A percentile compares a stretch with the other conserved stretches of the same genome.
phyloP scores from a whole-genome alignment of 2,113 vertebrate species.

The Apeltes quadracus region DNA sequence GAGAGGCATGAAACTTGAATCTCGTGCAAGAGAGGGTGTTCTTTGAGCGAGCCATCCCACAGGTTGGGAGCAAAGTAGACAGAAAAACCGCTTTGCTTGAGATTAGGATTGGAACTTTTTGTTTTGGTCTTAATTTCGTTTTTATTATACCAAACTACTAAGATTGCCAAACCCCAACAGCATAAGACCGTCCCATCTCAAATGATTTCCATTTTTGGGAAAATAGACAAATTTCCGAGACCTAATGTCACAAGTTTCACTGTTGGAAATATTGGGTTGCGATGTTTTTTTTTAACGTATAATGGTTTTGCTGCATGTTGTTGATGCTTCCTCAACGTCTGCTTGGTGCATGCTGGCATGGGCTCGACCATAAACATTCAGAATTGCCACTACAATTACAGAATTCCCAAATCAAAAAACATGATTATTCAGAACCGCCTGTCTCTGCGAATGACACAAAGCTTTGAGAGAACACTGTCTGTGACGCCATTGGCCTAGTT shows the following conservation, averaged over 20 bases:
- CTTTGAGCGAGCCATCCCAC: constrained; percentile 25
- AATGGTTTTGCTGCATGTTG: constrained; percentile 3
- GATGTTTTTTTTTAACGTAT: background rate
- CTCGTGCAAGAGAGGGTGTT: constrained; percentile 35
- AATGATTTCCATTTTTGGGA: constrained; percentile 1
- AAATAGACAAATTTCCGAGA: background rate
- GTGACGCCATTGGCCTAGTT: constrained; percentile 33
- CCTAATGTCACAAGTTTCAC: background rate
- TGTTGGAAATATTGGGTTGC: background rate
- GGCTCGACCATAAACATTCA: constrained; percentile 1
- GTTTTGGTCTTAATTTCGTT: background rate
- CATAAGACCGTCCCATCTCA: background rate
- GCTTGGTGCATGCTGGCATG: background rate
- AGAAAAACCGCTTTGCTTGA: background rate
- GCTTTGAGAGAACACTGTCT: constrained; percentile 19
- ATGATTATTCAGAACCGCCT: constrained; percentile 9
- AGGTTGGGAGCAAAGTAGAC: constrained; percentile 10
- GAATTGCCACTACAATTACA: background rate
- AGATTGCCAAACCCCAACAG: background rate
- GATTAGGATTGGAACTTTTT: constrained; percentile 7
- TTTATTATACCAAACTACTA: background rate
- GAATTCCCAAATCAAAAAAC: constrained; percentile 11
- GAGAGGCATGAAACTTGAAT: constrained; percentile 47
- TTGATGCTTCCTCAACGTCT: background rate
- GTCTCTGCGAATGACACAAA: constrained; percentile 31